Base-by-base conservation (phyloP, 2,888 invertebrate genomes). In the Ochropleura plecta region DNA sequence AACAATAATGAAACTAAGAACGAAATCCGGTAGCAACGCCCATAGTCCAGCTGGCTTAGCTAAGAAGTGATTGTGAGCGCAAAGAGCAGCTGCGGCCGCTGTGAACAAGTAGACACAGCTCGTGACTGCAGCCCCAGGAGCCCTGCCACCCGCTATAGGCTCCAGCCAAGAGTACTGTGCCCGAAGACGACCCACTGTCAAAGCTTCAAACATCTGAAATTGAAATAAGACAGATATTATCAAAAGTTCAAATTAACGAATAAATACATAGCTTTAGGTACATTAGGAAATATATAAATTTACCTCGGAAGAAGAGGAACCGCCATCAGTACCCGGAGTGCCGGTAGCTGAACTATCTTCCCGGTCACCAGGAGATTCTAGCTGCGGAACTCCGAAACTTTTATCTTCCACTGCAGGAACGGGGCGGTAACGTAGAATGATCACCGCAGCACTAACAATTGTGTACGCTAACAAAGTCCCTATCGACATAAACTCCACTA, bases 401-500 rank as follows among this genome's bases (percentile, higher is more conserved):
- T 96, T 96, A 70, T 96, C 97, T 44, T 97, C 97, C 53, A 94
- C 91, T 2, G 96, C 88, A 0, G 97, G 95, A 30, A 96, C 92
- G 0, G 98, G 98, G 6, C 98, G 97, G 82, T 99, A 99, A 65
- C 99, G 97, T 71, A 99, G 95, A 67, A 99, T 98, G 72, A 99
- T 98, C 9, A 99, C 98, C 79, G 98, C 98, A 18, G 98, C 98
- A 83, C 99, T 98, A 5, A 99, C 99, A 81, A 99, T 98, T 3
- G 99, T 99, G 92, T 99, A 99, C 0, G 99, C 98, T 87, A 98
- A 93, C 69, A 99, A 96, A 0, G 98, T 98, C 0, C 98, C 98
- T 89, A 99, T 99, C 3, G 99, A 99, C 98, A 99, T 99, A 91
- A 99, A 99, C 91, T 99, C 99, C 0, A 99, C 99, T 60, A 99